A percentile compares a stretch with the other conserved stretches of the same genome.
phyloP scores from a whole-genome alignment of 2,888 invertebrate species.

The Drosophila hamatofila region DNA sequence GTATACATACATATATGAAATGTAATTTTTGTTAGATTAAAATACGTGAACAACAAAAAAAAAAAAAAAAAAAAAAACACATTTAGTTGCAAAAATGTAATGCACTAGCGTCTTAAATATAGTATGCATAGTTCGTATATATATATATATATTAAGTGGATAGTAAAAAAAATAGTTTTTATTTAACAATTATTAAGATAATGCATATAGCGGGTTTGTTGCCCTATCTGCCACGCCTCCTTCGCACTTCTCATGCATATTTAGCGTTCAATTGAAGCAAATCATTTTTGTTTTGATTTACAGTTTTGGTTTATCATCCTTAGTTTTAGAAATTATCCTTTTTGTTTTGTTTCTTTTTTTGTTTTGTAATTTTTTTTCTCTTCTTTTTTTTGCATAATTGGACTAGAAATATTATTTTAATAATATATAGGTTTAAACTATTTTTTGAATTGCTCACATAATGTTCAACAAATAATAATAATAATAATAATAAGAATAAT shows the following conservation, averaged over 20 bases:
- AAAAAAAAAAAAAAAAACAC: conserved; percentile 19
- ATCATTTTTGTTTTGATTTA: conserved; percentile 52
- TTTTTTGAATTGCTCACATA: conserved; percentile 39
- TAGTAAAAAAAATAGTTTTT: conserved; percentile 32
- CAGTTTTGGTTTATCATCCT: conserved; percentile 52
- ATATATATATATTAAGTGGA: conserved; percentile 22
- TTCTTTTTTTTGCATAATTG: conserved; percentile 58
- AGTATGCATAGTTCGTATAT: conserved; percentile 26
- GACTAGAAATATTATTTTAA: conserved; percentile 72
- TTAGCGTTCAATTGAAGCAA: conserved; percentile 34
- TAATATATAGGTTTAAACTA: conserved; percentile 23
- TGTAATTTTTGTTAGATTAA: conserved; percentile 49
- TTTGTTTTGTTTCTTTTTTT: conserved; percentile 6
- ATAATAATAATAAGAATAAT: conserved; percentile 17
- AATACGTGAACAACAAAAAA: conserved; percentile 57
- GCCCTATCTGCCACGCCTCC: too few relatives aligned
- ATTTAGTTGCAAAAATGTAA: conserved; percentile 50
- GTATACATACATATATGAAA: conserved; percentile 46
- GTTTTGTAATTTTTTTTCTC: conserved; percentile 12
- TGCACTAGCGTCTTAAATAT: conserved; percentile 48
- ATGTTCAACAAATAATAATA: conserved; percentile 51
- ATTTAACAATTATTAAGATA: conserved; percentile 27
- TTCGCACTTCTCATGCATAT: conserved; percentile 2
- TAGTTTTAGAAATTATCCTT: conserved; percentile 25
- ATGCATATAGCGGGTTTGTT: conserved; percentile 1